Base-by-base conservation (phyloP, 2,113 vertebrate species). In the Dicaeum eximium region DNA sequence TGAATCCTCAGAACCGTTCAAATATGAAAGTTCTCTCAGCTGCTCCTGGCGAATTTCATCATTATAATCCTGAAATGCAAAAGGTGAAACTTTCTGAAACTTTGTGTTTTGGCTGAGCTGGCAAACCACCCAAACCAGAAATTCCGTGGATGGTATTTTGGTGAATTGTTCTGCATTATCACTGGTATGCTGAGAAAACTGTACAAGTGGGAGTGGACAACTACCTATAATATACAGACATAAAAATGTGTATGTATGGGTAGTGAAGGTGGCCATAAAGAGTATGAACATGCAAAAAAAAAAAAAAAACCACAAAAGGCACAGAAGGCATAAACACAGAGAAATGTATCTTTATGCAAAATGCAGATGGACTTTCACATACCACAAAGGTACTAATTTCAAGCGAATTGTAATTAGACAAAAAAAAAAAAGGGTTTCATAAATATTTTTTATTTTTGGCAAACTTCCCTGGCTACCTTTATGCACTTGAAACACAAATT, bases 11-110 rank as follows among this genome's bases (percentile, higher is more conserved):
- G 99, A 99, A 84, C 99, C 99, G 3, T 99, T 99, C 96, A 99
- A 97, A 90, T 99, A 98, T 1, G 99, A 99, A 70, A 99, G 97
- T 96, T 99, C 99, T 91, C 99, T 98, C 90, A 99, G 98, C 66
- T 99, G 99, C 95, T 99, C 99, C 96, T 99, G 99, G 84, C 99
- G 99, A 96, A 99, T 99, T 98, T 99, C 99, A 96, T 99, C 99
- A 86, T 99, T 99, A 94, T 99, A 99, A 97, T 99, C 99, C 99
- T 99, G 93, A 35, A 96, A 97, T 74, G 88, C 56, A 92, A 93
- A 93, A 94, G 79, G 90, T 21, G 75, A 58, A 67, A 91, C 23
- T 38, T 65, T 13, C 57, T 92, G 69, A 90, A 85, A 82, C 23
- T 73, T 45, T 11, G 7, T 27, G 22, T 50, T 88, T 75, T 74